Conservation (phyloP, 1,140 invertebrate genomes). For the Megathymus violae region DNA sequence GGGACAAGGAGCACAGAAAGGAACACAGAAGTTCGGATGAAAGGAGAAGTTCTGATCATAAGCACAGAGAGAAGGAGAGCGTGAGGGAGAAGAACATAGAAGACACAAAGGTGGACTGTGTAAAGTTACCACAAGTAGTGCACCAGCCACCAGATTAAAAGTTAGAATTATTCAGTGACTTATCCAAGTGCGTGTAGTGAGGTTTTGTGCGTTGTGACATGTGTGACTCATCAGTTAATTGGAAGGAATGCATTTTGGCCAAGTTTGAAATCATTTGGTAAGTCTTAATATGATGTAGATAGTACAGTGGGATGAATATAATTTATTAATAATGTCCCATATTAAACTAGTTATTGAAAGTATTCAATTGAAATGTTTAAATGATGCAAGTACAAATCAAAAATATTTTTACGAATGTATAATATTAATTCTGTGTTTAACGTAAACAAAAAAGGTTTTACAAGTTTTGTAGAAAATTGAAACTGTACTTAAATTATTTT, state of each 20-base stretch:
- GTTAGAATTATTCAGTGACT: slow-evolving; percentile 34
- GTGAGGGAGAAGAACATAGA: slow-evolving; percentile 18
- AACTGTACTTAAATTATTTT: not conserved
- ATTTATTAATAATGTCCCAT: too few species aligned
- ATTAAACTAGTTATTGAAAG: too few species aligned
- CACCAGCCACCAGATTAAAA: slow-evolving; percentile 69
- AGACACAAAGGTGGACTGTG: slow-evolving; percentile 40
- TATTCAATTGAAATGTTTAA: not conserved
- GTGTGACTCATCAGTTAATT: too few species aligned
- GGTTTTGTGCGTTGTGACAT: slow-evolving; percentile 31
- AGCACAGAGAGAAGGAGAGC: slow-evolving; percentile 52
- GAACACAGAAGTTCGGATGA: slow-evolving; percentile 61
- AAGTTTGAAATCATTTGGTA: not conserved
- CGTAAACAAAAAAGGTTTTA: not conserved
- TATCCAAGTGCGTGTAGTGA: slow-evolving; percentile 34
- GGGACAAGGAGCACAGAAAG: slow-evolving; percentile 62
- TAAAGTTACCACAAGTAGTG: slow-evolving; percentile 63
- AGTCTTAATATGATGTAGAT: not conserved
- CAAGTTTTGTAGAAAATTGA: slow-evolving; percentile 8
- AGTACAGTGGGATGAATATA: too few species aligned
- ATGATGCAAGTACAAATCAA: not conserved
- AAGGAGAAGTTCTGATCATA: slow-evolving; percentile 53
- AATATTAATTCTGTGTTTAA: slow-evolving; percentile 2
- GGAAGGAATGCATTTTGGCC: too few species aligned
- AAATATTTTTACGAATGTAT: slow-evolving; percentile 13